phyloP scores from a whole-genome alignment of 2,113 vertebrate species.

The Apistogramma diplotaenia region DNA sequence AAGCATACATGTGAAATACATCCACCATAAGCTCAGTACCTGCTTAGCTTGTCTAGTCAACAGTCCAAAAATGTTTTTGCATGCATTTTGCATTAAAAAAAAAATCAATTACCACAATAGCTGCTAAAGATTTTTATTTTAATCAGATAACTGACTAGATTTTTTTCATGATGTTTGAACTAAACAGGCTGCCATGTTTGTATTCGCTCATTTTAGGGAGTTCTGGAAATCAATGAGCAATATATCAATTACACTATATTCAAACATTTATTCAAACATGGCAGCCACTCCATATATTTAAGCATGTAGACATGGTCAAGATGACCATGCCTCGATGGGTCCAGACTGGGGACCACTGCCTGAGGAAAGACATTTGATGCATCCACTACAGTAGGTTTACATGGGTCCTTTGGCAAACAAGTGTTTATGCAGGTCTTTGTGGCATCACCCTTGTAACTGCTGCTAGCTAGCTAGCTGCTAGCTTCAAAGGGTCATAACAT shows the following conservation, averaged over 20 bases:
- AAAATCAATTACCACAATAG: neutral
- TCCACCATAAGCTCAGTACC: neutral
- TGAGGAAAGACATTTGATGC: neutral
- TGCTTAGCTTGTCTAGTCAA: neutral
- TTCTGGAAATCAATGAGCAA: neutral
- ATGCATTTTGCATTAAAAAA: neutral
- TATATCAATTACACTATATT: neutral
- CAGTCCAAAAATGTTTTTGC: too few relatives aligned
- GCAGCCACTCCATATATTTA: too few relatives aligned
- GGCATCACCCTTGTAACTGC: neutral
- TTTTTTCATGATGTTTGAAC: neutral
- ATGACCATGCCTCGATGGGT: neutral
- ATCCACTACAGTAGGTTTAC: neutral
- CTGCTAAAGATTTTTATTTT: neutral
- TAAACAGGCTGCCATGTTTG: neutral
- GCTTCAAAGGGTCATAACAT: neutral
- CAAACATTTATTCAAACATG: too few relatives aligned
- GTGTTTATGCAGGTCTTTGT: neutral
- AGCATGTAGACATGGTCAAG: too few relatives aligned
- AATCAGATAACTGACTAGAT: neutral
- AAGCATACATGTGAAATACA: neutral
- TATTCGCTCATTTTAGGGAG: neutral
- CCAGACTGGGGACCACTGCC: neutral
- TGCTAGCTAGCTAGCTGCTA: constrained; percentile 6
- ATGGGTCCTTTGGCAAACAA: neutral